Conservation (phyloP, 2,113 vertebrate species). For the Aspidoscelis tigris region DNA sequence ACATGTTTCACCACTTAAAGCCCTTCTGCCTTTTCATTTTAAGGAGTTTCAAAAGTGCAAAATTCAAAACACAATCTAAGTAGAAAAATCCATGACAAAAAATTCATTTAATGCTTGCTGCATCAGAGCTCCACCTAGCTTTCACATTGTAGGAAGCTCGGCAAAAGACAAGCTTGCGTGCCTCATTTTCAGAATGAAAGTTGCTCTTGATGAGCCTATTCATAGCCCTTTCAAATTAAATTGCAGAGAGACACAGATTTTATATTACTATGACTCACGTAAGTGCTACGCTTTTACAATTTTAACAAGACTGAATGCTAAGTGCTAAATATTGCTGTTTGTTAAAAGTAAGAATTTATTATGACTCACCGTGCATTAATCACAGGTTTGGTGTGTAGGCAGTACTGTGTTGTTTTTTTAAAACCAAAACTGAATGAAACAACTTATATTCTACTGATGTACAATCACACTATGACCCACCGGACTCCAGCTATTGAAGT, state of each 20-base stretch:
- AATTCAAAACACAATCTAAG: background rate
- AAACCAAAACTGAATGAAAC: slow-evolving; percentile 6
- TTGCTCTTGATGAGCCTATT: rapidly evolving
- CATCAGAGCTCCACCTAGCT: slow-evolving; percentile 67
- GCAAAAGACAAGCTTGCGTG: rapidly evolving
- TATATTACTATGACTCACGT: slow-evolving; percentile 4
- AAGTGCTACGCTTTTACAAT: background rate
- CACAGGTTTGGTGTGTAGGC: background rate
- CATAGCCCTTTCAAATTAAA: background rate
- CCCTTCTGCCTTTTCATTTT: background rate
- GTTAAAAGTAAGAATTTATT: slow-evolving; percentile 28
- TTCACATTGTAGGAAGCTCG: background rate
- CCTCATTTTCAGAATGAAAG: rapidly evolving
- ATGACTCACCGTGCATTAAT: slow-evolving; percentile 17
- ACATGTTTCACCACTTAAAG: too few relatives aligned
- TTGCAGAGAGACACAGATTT: background rate
- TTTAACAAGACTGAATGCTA: background rate
- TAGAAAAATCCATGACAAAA: background rate
- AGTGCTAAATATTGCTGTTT: slow-evolving; percentile 3
- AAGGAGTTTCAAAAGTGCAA: background rate
- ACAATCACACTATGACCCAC: background rate
- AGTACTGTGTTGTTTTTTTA: background rate
- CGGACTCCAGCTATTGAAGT: too few relatives aligned
- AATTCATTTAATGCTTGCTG: background rate
- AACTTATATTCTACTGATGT: background rate